phyloP scores from a whole-genome alignment of 2,888 invertebrate genomes.

The Sesamia inferens region DNA sequence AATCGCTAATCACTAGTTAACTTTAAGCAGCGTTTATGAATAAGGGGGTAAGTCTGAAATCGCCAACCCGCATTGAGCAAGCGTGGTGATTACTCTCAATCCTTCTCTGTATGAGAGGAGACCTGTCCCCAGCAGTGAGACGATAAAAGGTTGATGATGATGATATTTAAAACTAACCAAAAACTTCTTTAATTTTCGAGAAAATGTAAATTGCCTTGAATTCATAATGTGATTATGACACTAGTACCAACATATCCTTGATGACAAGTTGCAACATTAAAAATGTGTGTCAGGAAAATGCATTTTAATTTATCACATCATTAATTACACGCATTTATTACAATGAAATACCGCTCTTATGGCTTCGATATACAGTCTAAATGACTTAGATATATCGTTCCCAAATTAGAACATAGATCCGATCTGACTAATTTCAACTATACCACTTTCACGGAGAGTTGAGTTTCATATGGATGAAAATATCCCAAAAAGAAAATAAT shows the following conservation, averaged over 20 bases:
- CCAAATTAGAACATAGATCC: constrained; percentile 4
- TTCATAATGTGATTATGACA: constrained; percentile 4
- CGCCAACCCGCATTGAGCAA: too few relatives aligned
- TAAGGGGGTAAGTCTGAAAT: too few relatives aligned
- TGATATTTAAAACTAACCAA: too few relatives aligned
- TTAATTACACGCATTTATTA: constrained; percentile 60
- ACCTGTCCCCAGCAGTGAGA: too few relatives aligned
- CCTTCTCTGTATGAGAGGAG: too few relatives aligned
- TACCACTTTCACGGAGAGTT: constrained; percentile 35
- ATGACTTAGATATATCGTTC: neutral
- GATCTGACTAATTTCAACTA: constrained; percentile 52
- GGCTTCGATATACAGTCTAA: constrained; percentile 17
- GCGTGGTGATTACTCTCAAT: too few relatives aligned
- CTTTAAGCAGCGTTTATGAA: too few relatives aligned
- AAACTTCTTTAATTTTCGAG: neutral
- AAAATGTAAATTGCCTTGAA: neutral
- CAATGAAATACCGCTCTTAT: constrained; percentile 45
- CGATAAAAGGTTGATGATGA: too few relatives aligned
- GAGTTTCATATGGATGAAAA: constrained; percentile 25
- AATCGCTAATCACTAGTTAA: too few relatives aligned
- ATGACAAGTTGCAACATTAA: constrained; percentile 34
- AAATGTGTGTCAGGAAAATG: constrained; percentile 59
- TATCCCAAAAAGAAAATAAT: neutral
- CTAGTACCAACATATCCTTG: neutral
- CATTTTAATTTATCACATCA: constrained; percentile 64